Evolutionary conservation across 64 coral and sea anemone species (phyloP).

Genomic region (Trachythela sp.): DNA sequence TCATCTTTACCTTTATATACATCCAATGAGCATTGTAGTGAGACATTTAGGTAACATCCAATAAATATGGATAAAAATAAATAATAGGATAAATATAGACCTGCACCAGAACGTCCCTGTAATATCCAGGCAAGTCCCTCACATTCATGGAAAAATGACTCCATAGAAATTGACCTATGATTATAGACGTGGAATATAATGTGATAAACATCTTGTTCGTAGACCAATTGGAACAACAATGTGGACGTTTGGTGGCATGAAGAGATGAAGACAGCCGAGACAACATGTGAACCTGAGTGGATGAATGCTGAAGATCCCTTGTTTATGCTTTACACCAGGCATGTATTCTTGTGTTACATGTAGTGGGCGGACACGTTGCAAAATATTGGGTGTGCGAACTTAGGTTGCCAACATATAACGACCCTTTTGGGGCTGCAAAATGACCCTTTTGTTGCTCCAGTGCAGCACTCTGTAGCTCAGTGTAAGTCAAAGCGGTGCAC

Average conservation of each 20-base stretch:
- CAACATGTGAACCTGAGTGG: conserved; percentile 82
- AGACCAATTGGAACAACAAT: conserved; percentile 55
- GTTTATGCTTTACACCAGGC: conserved; percentile 93
- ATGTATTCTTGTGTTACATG: background rate
- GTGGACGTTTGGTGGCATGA: conserved; percentile 95
- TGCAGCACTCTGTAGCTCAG: too few species aligned
- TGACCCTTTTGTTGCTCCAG: too few species aligned
- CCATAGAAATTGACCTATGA: too few species aligned
- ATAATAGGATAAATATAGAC: conserved; percentile 33
- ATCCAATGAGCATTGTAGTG: conserved; percentile 80
- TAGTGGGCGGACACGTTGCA: too few species aligned
- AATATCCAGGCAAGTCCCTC: background rate
- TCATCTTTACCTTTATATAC: too few species aligned
- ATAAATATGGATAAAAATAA: conserved; percentile 26
- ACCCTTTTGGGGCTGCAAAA: too few species aligned
- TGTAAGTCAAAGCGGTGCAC: too few species aligned
- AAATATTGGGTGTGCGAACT: too few species aligned
- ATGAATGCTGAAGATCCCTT: conserved; percentile 90
- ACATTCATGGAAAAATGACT: too few species aligned
- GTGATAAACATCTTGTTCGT: too few species aligned
- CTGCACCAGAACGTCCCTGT: background rate
- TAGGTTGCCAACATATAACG: too few species aligned
- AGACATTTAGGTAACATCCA: conserved; percentile 47
- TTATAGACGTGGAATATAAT: too few species aligned
- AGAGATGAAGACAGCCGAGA: conserved; percentile 62